phyloP scores from a whole-genome alignment of 2,113 vertebrate species.

The Murina feae region DNA sequence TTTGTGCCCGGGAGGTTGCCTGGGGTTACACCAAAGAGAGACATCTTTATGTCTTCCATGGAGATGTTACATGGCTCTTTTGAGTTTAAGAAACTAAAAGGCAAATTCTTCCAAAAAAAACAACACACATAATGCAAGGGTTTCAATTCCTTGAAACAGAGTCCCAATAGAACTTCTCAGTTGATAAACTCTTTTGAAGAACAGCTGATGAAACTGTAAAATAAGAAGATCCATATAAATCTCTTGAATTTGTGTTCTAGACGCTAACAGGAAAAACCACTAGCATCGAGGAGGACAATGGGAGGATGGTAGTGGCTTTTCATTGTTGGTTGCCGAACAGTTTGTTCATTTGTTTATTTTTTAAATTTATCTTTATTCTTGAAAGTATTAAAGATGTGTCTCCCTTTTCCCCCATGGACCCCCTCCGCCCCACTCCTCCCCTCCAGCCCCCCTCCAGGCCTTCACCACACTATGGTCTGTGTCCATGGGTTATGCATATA shows the following conservation, averaged over 20 bases:
- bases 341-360: background rate
- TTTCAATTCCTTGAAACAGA: constrained; percentile 19
- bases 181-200: background rate
- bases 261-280: background rate
- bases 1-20: constrained; percentile 84
- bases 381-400: too few species aligned
- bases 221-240: background rate
- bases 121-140: background rate
- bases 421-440: too few species aligned
- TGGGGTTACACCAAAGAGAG: constrained; percentile 49
- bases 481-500: too few species aligned
- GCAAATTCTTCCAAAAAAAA: constrained; percentile 12
- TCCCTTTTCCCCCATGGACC: too few species aligned
- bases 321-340: background rate
- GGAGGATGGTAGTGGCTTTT: background rate
- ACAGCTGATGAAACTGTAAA: background rate
- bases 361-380: too few species aligned
- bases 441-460: too few species aligned
- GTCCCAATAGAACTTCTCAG: background rate
- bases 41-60: constrained; percentile 43
- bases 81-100: constrained; percentile 49
- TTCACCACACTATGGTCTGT: too few species aligned
- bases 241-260: background rate
- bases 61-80: constrained; percentile 31
- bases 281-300: too few species aligned